Evolutionary conservation across 2,113 vertebrate genomes (phyloP).

Genomic region (Peromyscus leucopus): DNA sequence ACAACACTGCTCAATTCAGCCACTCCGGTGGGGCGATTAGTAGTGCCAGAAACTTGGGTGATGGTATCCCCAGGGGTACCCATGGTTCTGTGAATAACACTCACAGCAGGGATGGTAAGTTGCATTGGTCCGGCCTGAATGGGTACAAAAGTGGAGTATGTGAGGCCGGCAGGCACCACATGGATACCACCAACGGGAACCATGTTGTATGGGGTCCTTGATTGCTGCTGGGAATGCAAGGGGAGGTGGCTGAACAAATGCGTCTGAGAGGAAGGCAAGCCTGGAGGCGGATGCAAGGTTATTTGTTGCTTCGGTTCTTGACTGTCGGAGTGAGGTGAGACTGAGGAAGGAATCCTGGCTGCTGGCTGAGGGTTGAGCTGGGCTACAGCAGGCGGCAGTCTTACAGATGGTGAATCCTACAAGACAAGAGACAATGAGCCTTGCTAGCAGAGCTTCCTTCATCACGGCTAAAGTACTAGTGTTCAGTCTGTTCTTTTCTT

Average conservation of each 20-base stretch:
- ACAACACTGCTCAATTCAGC: slow-evolving; percentile 91
- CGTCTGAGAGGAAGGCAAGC: slow-evolving; percentile 84
- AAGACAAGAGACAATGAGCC: not conserved
- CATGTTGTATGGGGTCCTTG: slow-evolving; percentile 92
- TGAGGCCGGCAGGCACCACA: slow-evolving; percentile 93
- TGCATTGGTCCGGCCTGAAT: slow-evolving; percentile 94
- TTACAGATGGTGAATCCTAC: slow-evolving; percentile 69
- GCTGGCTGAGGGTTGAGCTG: slow-evolving; percentile 65
- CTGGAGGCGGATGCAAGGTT: slow-evolving; percentile 68
- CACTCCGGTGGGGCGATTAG: slow-evolving; percentile 83
- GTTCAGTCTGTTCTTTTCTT: not conserved
- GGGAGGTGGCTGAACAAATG: slow-evolving; percentile 98
- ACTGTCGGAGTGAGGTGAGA: not conserved
- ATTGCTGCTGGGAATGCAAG: slow-evolving; percentile 95
- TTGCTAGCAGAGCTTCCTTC: not conserved
- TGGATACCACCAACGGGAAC: slow-evolving; percentile 96
- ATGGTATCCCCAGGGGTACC: slow-evolving; percentile 72
- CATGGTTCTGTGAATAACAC: slow-evolving; percentile 93
- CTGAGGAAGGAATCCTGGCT: not conserved
- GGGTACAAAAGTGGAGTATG: slow-evolving; percentile 97
- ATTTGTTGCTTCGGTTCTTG: slow-evolving; percentile 84
- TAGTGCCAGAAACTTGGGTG: slow-evolving; percentile 33
- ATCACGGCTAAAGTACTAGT: rapidly evolving
- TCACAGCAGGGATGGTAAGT: slow-evolving; percentile 95
- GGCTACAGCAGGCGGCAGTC: slow-evolving; percentile 67